A percentile compares a stretch with the other conserved stretches of the same genome.
Evolutionary conservation across 2,797 vertebrate species (phyloP).

Genomic region (Megaceryle alcyon): DNA sequence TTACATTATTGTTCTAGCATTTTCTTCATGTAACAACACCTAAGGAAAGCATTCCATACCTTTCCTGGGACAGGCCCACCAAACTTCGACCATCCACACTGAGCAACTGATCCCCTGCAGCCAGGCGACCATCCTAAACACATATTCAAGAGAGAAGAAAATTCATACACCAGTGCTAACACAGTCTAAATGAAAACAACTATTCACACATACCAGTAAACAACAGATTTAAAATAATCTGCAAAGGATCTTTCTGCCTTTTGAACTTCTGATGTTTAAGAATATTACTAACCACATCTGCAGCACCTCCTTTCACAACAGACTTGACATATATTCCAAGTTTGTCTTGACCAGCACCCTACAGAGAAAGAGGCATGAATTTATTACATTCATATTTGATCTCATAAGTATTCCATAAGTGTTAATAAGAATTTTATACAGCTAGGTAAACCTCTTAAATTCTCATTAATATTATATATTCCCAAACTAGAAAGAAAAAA

Average conservation of each 20-base stretch:
- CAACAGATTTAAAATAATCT: background rate
- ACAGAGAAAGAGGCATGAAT: conserved; percentile 40
- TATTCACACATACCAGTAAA: background rate
- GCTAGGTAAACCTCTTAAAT: background rate
- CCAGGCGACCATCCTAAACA: conserved; percentile 91
- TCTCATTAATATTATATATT: background rate
- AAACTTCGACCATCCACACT: conserved; percentile 97
- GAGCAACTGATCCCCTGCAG: conserved; percentile 95
- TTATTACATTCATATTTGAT: background rate
- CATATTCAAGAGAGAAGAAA: background rate
- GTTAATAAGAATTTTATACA: background rate
- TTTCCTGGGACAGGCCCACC: conserved; percentile 97
- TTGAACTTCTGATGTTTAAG: background rate
- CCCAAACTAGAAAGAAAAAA: background rate
- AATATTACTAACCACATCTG: conserved; percentile 89
- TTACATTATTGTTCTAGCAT: background rate
- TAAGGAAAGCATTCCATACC: conserved; percentile 74
- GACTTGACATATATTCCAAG: conserved; percentile 99
- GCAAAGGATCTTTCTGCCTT: background rate
- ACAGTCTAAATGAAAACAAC: background rate
- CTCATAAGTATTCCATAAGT: background rate
- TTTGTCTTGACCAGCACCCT: conserved; percentile 98
- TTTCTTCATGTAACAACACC: background rate
- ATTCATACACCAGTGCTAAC: background rate
- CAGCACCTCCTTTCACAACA: conserved; percentile 97